Conservation (phyloP, 2,888 invertebrate species). For the Oligia fasciuncula region DNA sequence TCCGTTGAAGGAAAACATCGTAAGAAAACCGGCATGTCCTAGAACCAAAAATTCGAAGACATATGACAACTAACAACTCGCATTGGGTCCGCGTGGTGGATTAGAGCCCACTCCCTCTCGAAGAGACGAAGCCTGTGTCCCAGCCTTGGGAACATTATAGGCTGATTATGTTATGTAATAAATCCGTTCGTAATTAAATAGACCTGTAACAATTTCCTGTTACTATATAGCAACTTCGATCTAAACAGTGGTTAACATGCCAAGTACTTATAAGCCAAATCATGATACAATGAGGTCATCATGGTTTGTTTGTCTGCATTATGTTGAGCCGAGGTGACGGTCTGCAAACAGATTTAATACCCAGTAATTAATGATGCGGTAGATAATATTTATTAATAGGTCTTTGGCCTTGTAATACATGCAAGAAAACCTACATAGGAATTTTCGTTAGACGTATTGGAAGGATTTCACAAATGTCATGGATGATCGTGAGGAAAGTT, state of each 20-base stretch:
- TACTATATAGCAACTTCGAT: slow-evolving; percentile 15
- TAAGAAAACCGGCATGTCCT: neutral
- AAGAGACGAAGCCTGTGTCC: neutral
- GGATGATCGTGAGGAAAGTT: neutral
- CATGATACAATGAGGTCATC: slow-evolving; percentile 67
- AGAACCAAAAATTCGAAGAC: neutral
- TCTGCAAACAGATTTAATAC: slow-evolving; percentile 65
- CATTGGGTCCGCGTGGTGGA: no score
- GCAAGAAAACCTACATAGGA: slow-evolving; percentile 3
- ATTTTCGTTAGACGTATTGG: slow-evolving; percentile 15
- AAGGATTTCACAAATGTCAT: neutral
- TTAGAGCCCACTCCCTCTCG: neutral
- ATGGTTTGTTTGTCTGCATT: slow-evolving; percentile 54
- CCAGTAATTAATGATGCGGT: slow-evolving; percentile 47
- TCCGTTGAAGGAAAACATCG: neutral
- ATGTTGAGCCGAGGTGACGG: slow-evolving; percentile 50
- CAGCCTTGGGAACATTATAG: neutral
- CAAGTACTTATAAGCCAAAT: slow-evolving; percentile 29
- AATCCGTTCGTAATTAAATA: neutral
- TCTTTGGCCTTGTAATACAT: slow-evolving; percentile 21
- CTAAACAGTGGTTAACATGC: slow-evolving; percentile 17
- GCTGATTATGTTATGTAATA: neutral
- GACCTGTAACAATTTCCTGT: neutral
- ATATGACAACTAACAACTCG: neutral
- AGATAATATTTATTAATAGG: slow-evolving; percentile 50